Evolutionary conservation across 37 sponge, comb jelly and placozoan species (phyloP).

Genomic region (Haliclona indistincta): DNA sequence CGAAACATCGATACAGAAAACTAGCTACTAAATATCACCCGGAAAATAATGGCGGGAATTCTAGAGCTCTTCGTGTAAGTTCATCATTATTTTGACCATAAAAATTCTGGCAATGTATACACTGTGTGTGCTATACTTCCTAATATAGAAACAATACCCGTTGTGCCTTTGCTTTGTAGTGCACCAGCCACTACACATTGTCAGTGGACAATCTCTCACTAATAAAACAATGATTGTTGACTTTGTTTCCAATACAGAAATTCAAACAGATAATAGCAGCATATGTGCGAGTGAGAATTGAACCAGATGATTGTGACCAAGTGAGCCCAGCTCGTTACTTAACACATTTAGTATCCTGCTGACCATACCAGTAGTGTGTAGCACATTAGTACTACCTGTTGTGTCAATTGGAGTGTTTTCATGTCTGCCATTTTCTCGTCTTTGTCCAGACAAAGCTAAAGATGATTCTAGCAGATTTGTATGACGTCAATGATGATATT

Average conservation of each 20-base stretch:
- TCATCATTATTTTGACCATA: too few species aligned
- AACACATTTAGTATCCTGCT: neutral
- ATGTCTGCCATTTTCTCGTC: too few species aligned
- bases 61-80: constrained; percentile 26
- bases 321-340: constrained; percentile 16
- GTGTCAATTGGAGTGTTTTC: too few species aligned
- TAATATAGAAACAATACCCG: too few species aligned
- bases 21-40: constrained; percentile 46
- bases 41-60: constrained; percentile 27
- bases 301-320: constrained; percentile 7
- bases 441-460: too few species aligned
- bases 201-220: neutral
- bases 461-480: neutral
- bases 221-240: too few species aligned
- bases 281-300: constrained; percentile 15
- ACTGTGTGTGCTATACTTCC: too few species aligned
- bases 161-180: neutral
- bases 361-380: too few species aligned
- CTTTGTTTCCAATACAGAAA: constrained; percentile 26
- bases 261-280: constrained; percentile 54
- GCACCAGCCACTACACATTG: neutral
- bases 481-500: neutral
- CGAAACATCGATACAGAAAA: constrained; percentile 40
- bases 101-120: too few species aligned
- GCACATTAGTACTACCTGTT: too few species aligned